Percentiles rank a stretch among this genome's conserved stretches.
Evolutionary conservation across 2,113 vertebrate genomes (phyloP).

Genomic region (Amazona vittata): DNA sequence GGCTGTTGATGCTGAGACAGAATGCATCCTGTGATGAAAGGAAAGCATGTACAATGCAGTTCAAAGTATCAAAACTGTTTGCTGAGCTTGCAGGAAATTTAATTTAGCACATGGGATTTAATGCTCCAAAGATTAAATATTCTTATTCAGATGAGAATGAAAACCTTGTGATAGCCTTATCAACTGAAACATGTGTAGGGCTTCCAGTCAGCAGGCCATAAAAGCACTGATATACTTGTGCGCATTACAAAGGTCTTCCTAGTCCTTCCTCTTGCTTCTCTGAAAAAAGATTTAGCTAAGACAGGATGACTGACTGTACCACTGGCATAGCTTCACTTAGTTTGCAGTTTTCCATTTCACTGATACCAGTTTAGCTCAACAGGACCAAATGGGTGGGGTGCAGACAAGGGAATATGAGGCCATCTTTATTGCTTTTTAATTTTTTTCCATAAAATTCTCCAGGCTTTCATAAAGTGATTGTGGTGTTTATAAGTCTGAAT

Average conservation of each 20-base stretch:
- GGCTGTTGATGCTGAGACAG: background rate
- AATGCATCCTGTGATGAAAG: conserved; percentile 55
- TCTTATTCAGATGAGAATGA: conserved; percentile 38
- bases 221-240: conserved; percentile 11
- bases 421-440: background rate
- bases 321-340: background rate
- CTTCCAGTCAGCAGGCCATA: conserved; percentile 32
- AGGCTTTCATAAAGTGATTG: background rate
- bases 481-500: background rate
- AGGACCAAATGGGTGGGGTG: background rate
- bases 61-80: conserved; percentile 58
- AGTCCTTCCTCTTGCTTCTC: background rate
- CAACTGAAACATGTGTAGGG: conserved; percentile 5
- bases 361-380: background rate
- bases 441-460: background rate
- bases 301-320: background rate
- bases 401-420: background rate
- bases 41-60: conserved; percentile 49
- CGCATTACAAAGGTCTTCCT: conserved; percentile 21
- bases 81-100: conserved; percentile 63
- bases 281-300: background rate
- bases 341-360: background rate
- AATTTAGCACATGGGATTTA: conserved; percentile 36
- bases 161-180: conserved; percentile 47
- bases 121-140: conserved; percentile 47